Evolutionary conservation across 2,797 vertebrate species (phyloP), one percentile per base, ranked within the genome.

Genomic region (Molothrus aeneus): DNA sequence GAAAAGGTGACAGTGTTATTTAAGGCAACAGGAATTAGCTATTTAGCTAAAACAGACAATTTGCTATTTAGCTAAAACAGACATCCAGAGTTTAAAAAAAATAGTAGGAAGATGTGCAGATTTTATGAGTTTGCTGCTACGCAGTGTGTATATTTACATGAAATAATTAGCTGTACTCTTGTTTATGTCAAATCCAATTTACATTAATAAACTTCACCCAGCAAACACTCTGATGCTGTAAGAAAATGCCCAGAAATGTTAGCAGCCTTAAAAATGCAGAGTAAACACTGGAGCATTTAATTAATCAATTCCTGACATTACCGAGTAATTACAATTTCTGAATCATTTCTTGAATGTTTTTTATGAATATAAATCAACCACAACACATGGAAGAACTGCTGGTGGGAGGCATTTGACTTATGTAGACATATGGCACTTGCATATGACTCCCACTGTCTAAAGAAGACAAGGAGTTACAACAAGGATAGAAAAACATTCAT

Each of bases 101-200:
- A n/a, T 11, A 92, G 21, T 51, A 81, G 63, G 85, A 95, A 75
- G 68, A 96, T 86, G 93, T 94, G 59, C 88, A 94, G 94, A 93
- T 93, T 96, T 95, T 83, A 86, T 80, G 84, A 96, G 91, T 94
- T 93, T 96, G 70, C 92, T 97, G 84, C 60, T 83, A 63, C 60
- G 40, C 72, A 88, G 51, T 91, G 93, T 96, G 95, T 85, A 96
- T 95, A 96, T 98, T 96, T 91, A 96, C 73, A 84, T 68, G 28
- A 94, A 88, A 87, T 96, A 97, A 98, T 97, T 97, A 96, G 90
- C 95, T 95, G 90, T 85, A 91, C 48, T 80, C 91, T 89, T 97
- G 97, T 97, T 94, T 97, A 97, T 97, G 94, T 96, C 96, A 96
- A 97, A 96, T 97, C 97, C 91, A 97, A 96, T 97, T 97, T 96